Evolutionary conservation across 2,888 invertebrate species (phyloP).

Genomic region (Hypercompe scribonia): DNA sequence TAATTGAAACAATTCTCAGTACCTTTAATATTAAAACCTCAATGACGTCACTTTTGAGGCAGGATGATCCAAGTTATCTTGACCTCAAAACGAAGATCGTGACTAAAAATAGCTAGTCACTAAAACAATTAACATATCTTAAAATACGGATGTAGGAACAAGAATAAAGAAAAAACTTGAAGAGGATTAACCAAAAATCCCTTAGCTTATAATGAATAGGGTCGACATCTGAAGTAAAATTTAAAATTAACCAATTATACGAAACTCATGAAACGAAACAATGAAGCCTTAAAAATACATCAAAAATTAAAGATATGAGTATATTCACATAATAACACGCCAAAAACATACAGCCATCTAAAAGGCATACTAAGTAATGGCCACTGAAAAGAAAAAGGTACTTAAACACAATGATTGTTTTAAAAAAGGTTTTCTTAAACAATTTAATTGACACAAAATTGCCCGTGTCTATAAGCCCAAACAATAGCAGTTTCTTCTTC

Average conservation of each 20-base stretch:
- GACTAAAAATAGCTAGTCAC: slow-evolving; percentile 51
- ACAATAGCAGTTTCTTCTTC: too few species aligned
- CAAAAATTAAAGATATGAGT: neutral
- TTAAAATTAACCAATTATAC: neutral
- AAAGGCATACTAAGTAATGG: neutral
- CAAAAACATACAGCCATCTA: neutral
- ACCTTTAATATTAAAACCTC: slow-evolving; percentile 31
- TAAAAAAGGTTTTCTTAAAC: neutral
- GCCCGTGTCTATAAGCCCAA: too few species aligned
- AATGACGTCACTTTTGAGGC: slow-evolving; percentile 41
- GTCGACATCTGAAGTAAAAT: too few species aligned
- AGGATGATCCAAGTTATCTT: slow-evolving; percentile 39
- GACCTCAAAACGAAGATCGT: slow-evolving; percentile 51
- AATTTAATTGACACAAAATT: too few species aligned
- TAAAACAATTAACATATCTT: slow-evolving; percentile 24
- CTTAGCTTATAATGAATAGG: neutral
- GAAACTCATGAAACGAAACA: neutral
- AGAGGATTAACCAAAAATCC: neutral
- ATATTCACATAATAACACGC: neutral
- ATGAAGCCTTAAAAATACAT: neutral
- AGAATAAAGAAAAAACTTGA: slow-evolving; percentile 1
- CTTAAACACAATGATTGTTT: too few species aligned
- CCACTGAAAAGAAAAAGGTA: neutral
- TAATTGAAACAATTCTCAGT: slow-evolving; percentile 26
- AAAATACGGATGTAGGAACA: slow-evolving; percentile 16